Evolutionary conservation across 2,888 invertebrate species (phyloP).

Genomic region (Schizaphis graminum): DNA sequence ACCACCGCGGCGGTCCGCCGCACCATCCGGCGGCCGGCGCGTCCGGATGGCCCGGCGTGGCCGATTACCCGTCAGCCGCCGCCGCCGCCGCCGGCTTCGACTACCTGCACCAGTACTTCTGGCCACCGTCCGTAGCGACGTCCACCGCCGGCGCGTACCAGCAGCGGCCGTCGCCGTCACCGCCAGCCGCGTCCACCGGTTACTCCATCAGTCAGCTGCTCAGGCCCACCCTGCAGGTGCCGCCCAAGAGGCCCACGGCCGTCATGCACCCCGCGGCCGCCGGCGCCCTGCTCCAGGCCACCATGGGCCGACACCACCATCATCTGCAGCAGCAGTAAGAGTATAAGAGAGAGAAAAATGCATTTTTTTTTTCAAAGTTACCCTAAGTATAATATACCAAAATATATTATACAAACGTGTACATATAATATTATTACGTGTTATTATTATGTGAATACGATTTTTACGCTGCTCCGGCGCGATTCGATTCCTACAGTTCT

Average conservation of each 20-base stretch:
- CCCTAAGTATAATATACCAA: neutral
- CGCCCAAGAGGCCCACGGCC: constrained; percentile 56
- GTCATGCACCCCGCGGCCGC: constrained; percentile 62
- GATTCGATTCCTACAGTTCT: neutral
- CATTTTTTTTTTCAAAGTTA: constrained; percentile 33
- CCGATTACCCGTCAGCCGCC: constrained; percentile 67
- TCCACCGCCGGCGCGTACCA: neutral
- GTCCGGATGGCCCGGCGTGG: constrained; percentile 68
- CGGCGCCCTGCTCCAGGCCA: constrained; percentile 39
- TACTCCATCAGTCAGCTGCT: constrained; percentile 73
- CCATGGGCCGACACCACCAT: constrained; percentile 54
- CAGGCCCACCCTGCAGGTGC: constrained; percentile 57
- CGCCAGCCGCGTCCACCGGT: constrained; percentile 71
- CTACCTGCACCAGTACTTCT: constrained; percentile 72
- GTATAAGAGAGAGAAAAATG: neutral
- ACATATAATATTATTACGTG: neutral
- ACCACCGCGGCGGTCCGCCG: constrained; percentile 71
- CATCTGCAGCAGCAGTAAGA: constrained; percentile 40
- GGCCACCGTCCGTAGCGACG: constrained; percentile 26
- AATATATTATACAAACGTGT: neutral
- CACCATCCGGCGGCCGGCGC: constrained; percentile 70
- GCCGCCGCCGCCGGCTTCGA: constrained; percentile 67
- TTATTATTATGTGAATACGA: neutral
- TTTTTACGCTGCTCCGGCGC: neutral
- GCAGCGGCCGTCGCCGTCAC: constrained; percentile 68